phyloP scores from a whole-genome alignment of 2,888 invertebrate genomes.

The Chesias legatella region DNA sequence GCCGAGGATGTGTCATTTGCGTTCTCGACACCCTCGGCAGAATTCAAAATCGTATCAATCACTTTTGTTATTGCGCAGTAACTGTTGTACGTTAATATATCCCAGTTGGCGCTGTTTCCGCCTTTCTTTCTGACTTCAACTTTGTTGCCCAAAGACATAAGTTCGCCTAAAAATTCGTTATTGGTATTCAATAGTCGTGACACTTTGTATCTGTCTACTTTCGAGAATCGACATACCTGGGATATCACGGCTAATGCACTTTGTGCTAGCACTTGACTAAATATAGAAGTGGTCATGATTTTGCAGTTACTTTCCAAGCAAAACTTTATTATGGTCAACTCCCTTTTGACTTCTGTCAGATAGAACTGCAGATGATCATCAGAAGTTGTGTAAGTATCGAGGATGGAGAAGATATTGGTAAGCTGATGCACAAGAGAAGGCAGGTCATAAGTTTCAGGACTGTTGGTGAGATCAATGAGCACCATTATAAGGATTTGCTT shows the following conservation, averaged over 20 bases:
- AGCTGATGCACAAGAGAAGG: constrained; percentile 67
- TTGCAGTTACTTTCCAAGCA: constrained; percentile 74
- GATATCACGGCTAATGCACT: constrained; percentile 75
- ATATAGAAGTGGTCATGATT: constrained; percentile 73
- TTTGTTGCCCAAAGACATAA: constrained; percentile 50
- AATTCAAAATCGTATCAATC: constrained; percentile 69
- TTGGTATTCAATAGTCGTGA: constrained; percentile 69
- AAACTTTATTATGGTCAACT: constrained; percentile 71
- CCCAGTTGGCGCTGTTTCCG: constrained; percentile 56
- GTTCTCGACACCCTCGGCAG: constrained; percentile 52
- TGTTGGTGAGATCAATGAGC: constrained; percentile 71
- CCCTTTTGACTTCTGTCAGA: constrained; percentile 72
- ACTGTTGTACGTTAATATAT: constrained; percentile 71
- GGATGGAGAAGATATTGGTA: constrained; percentile 70
- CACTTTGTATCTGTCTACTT: constrained; percentile 74
- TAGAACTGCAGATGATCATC: constrained; percentile 71
- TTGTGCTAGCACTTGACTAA: constrained; percentile 65
- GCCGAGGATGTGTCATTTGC: constrained; percentile 59
- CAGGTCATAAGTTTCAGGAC: constrained; percentile 68
- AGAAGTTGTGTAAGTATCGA: constrained; percentile 64
- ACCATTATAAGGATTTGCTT: constrained; percentile 75
- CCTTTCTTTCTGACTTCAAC: constrained; percentile 37
- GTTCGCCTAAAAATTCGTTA: constrained; percentile 64
- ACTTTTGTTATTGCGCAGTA: constrained; percentile 75
- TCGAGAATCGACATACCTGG: constrained; percentile 72